These are phyloP conservation scores for Metopia argyrocephala DNA, from an alignment of 2,888 invertebrate genomes.

Conservation along the genomic window DNA sequence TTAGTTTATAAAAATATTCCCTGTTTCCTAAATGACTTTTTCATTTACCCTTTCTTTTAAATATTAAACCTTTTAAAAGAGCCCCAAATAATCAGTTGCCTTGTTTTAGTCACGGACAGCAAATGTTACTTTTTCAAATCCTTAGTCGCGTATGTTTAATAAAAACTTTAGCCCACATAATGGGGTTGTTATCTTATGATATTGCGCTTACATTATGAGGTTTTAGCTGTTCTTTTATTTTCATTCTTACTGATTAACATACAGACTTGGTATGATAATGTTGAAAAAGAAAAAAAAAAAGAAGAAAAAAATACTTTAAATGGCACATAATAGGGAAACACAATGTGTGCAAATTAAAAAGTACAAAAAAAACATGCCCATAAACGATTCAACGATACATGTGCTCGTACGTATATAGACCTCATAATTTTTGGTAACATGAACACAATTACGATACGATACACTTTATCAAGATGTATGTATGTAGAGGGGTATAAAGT, in stretches of 20 bases:
- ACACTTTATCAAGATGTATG: neutral
- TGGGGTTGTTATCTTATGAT: slow-evolving; percentile 22
- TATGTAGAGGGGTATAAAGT: too few species aligned
- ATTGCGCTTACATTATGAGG: slow-evolving; percentile 6
- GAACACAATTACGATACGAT: neutral
- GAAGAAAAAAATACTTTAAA: neutral
- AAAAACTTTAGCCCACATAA: slow-evolving; percentile 15
- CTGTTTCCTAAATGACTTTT: too few species aligned
- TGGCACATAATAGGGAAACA: neutral
- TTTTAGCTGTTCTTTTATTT: slow-evolving; percentile 1
- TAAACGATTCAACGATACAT: too few species aligned
- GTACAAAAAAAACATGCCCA: neutral
- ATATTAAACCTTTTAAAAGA: neutral
- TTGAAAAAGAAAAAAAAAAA: neutral
- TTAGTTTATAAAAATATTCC: too few species aligned
- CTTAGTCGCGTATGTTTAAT: neutral
- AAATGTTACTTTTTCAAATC: neutral
- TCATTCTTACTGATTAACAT: slow-evolving; percentile 6
- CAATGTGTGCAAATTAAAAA: slow-evolving; percentile 20
- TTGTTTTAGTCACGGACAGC: neutral
- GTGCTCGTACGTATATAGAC: neutral
- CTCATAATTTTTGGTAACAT: slow-evolving; percentile 11
- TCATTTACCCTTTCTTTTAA: too few species aligned
- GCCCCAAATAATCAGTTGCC: neutral
- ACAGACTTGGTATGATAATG: neutral